Conservation (phyloP, 2,797 vertebrate genomes). For the Natrix natrix region DNA sequence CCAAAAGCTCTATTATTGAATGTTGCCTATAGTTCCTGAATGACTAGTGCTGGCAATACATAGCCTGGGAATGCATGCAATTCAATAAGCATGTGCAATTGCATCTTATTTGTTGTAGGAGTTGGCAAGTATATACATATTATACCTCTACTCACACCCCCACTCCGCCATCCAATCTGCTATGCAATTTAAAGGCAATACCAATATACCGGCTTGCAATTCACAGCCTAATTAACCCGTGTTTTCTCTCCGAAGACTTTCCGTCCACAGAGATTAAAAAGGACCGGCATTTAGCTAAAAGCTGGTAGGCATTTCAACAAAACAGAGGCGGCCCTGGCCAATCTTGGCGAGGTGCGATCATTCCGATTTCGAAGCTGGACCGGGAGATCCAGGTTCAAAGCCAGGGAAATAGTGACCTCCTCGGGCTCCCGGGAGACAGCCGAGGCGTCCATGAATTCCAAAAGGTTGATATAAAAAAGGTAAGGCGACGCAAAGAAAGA, state of each 20-base stretch:
- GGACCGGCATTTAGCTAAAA: not conserved
- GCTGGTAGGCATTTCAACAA: not conserved
- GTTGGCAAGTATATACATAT: not conserved
- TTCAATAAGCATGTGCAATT: not conserved
- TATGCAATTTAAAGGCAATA: not conserved
- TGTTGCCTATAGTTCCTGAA: not conserved
- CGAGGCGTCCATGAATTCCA: not conserved
- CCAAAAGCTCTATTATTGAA: not conserved
- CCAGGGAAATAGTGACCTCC: not conserved
- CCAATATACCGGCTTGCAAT: not conserved
- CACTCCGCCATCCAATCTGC: not conserved
- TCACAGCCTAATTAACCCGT: not conserved
- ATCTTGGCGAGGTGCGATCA: not conserved
- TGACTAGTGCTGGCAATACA: not conserved
- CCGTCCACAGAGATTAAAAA: not conserved
- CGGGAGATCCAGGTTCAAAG: not conserved
- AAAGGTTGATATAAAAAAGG: not conserved
- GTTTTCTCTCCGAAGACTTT: not conserved
- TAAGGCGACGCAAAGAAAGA: too few species aligned
- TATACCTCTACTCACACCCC: not conserved
- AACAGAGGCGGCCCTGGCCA: not conserved
- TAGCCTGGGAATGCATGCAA: not conserved
- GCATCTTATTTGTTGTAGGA: not conserved
- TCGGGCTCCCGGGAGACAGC: not conserved
- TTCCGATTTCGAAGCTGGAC: not conserved